A percentile compares a stretch with the other conserved stretches of the same genome.
phyloP scores from a whole-genome alignment of 2,797 vertebrate genomes.

The Apogon talboti region DNA sequence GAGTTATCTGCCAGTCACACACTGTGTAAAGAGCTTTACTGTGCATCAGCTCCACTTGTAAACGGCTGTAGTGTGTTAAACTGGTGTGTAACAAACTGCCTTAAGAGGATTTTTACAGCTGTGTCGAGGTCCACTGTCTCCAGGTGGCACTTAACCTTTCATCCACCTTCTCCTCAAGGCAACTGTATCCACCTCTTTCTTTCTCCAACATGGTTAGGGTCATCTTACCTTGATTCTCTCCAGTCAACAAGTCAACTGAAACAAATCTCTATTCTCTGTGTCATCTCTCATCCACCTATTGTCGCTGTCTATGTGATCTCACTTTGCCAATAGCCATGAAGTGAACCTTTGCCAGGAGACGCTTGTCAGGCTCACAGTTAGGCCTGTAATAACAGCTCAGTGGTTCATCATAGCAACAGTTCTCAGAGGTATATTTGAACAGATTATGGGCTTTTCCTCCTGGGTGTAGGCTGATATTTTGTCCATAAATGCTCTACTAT shows the following conservation, averaged over 20 bases:
- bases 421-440: slow-evolving; percentile 66
- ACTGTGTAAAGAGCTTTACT: slow-evolving; percentile 57
- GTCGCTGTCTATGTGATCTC: slow-evolving; percentile 38
- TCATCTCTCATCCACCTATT: slow-evolving; percentile 36
- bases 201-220: slow-evolving; percentile 1
- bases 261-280: slow-evolving; percentile 4
- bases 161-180: slow-evolving; percentile 44
- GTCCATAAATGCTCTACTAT: slow-evolving; percentile 36
- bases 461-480: slow-evolving; percentile 55
- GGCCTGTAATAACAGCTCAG: slow-evolving; percentile 69
- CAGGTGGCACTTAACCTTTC: slow-evolving; percentile 66
- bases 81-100: slow-evolving; percentile 64
- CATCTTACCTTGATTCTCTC: slow-evolving; percentile 18
- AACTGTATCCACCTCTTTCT: slow-evolving; percentile 7
- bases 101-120: slow-evolving; percentile 61
- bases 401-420: slow-evolving; percentile 61
- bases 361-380: slow-evolving; percentile 54
- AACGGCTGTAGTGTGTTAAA: slow-evolving; percentile 69
- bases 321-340: slow-evolving; percentile 19
- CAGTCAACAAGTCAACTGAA: slow-evolving; percentile 27
- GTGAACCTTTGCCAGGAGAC: slow-evolving; percentile 29
- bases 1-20: slow-evolving; percentile 41
- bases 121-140: slow-evolving; percentile 54
- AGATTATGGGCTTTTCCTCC: slow-evolving; percentile 63
- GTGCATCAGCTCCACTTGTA: slow-evolving; percentile 59